Percentiles rank a stretch among this genome's conserved stretches.
Conservation (phyloP, 2,113 vertebrate genomes). For the Columba janthina region DNA sequence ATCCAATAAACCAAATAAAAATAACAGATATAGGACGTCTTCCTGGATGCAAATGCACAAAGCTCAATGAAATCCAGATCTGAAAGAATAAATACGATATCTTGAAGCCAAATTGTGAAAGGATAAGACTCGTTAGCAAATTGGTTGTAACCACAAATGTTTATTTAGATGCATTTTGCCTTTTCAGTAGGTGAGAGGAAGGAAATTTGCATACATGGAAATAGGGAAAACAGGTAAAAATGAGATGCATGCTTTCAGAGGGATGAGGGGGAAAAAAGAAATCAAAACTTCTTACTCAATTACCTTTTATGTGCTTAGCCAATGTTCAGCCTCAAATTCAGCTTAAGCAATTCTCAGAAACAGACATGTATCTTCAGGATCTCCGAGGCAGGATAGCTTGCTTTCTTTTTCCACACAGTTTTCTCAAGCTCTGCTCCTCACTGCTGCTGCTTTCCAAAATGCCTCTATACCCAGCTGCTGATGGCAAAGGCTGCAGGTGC, state of each 20-base stretch:
- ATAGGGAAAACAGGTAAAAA: background rate
- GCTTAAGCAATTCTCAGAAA: background rate
- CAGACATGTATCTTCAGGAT: background rate
- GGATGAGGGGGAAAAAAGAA: background rate
- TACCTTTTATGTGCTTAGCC: background rate
- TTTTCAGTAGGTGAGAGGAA: background rate
- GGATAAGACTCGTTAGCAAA: background rate
- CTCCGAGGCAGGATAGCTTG: background rate
- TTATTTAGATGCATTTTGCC: background rate
- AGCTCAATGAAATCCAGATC: background rate
- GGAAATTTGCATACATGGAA: background rate
- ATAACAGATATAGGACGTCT: background rate
- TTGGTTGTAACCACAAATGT: background rate
- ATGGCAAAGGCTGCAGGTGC: background rate
- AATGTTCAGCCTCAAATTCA: background rate
- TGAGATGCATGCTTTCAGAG: background rate
- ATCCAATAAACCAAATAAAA: background rate
- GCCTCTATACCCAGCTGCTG: background rate
- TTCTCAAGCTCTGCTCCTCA: background rate
- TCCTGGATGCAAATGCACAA: background rate
- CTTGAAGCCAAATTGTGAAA: background rate
- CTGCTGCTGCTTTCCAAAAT: background rate
- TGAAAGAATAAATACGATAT: background rate
- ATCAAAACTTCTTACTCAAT: background rate
- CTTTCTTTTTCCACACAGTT: background rate